These are phyloP conservation scores for Hirtodrosophila alboralis DNA, from an alignment of 2,888 invertebrate genomes.

Conservation along the genomic window DNA sequence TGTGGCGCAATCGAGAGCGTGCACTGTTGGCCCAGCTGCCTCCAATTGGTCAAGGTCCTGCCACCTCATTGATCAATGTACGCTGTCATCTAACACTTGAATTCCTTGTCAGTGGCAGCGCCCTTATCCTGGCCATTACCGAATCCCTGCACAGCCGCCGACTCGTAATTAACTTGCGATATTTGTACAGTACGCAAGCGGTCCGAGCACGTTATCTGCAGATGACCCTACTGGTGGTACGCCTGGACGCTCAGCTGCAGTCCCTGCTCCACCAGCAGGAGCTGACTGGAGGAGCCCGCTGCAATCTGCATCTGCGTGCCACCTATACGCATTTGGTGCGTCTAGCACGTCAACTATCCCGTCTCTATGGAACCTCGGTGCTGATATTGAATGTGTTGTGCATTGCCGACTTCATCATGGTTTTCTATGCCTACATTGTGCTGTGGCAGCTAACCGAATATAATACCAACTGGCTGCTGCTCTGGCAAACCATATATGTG, in stretches of 20 bases:
- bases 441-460: conserved; percentile 16
- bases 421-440: conserved; percentile 50
- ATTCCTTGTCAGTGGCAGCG: background rate
- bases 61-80: background rate
- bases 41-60: background rate
- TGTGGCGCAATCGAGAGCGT: conserved; percentile 35
- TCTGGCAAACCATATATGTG: conserved; percentile 24
- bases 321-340: conserved; percentile 52
- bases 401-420: conserved; percentile 60
- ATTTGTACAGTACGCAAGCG: conserved; percentile 44
- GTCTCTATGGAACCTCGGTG: conserved; percentile 56
- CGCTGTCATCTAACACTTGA: conserved; percentile 40
- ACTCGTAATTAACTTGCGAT: conserved; percentile 13
- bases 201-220: conserved; percentile 65
- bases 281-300: background rate
- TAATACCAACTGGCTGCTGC: conserved; percentile 9
- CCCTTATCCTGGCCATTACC: background rate
- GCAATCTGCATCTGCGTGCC: conserved; percentile 23
- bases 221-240: conserved; percentile 47
- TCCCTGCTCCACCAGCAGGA: conserved; percentile 30
- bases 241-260: conserved; percentile 55
- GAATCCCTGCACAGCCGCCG: background rate
- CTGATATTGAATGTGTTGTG: conserved; percentile 64
- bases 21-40: conserved; percentile 45
- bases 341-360: conserved; percentile 41